A percentile compares a stretch with the other conserved stretches of the same genome.
These are phyloP conservation scores for Micropoecilia bifurca DNA, from an alignment of 2,797 vertebrate species.

Conservation along the genomic window DNA sequence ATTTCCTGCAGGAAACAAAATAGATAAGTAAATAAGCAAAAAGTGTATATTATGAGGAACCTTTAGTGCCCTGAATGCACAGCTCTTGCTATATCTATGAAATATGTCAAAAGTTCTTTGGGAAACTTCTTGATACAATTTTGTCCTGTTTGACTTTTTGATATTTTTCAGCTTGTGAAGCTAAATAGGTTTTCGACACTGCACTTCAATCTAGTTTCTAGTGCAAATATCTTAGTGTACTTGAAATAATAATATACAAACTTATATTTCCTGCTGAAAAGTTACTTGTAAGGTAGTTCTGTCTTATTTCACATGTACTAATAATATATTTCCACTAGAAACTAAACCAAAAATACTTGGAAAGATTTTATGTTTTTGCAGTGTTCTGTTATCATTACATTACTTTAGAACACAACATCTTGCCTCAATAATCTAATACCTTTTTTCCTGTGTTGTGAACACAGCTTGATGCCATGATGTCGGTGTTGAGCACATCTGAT, in stretches of 20 bases:
- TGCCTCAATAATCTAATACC: not conserved
- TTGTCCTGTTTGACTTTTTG: constrained; percentile 4
- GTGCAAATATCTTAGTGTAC: too few relatives aligned
- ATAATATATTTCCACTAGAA: too few relatives aligned
- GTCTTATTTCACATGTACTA: too few relatives aligned
- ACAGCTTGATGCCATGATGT: constrained; percentile 81
- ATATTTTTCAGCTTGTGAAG: constrained; percentile 11
- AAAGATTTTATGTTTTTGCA: too few relatives aligned
- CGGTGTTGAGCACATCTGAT: constrained; percentile 76
- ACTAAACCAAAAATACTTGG: too few relatives aligned
- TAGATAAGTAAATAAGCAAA: not conserved
- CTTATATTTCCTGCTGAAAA: too few relatives aligned
- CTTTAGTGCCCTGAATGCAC: not conserved
- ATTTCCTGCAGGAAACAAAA: not conserved
- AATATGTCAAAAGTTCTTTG: constrained; percentile 1
- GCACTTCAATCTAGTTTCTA: too few relatives aligned
- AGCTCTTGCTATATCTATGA: constrained; percentile 5
- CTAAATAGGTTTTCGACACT: not conserved
- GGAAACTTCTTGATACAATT: not conserved
- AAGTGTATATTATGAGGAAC: not conserved
- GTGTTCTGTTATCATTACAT: not conserved
- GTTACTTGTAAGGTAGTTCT: too few relatives aligned
- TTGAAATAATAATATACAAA: too few relatives aligned
- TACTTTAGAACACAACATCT: not conserved
- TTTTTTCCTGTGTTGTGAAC: constrained; percentile 21